Conservation (phyloP, 2,888 invertebrate species). For the Gari tellinella region DNA sequence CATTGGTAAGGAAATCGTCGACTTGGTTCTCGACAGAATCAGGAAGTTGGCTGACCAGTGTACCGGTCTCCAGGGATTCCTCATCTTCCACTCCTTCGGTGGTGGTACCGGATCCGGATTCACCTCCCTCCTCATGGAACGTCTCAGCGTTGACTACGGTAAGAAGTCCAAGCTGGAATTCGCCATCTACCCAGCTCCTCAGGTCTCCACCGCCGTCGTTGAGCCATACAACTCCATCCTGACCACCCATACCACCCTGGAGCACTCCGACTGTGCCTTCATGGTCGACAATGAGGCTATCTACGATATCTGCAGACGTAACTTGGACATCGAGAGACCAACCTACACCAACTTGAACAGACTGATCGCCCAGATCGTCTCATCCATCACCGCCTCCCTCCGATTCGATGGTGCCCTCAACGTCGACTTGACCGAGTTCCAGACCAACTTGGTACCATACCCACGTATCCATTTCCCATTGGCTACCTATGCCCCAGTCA, state of each 20-base stretch:
- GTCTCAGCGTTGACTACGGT: slow-evolving; percentile 79
- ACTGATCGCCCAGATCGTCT: slow-evolving; percentile 93
- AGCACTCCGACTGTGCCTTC: slow-evolving; percentile 85
- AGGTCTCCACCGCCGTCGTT: slow-evolving; percentile 91
- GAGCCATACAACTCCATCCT: slow-evolving; percentile 97
- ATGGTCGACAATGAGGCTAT: slow-evolving; percentile 98
- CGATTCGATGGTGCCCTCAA: slow-evolving; percentile 92
- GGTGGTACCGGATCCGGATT: slow-evolving; percentile 83
- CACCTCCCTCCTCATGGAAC: slow-evolving; percentile 82
- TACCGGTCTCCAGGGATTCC: slow-evolving; percentile 82
- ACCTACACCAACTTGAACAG: slow-evolving; percentile 95
- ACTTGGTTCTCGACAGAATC: slow-evolving; percentile 85
- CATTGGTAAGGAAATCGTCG: slow-evolving; percentile 92
- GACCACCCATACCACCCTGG: slow-evolving; percentile 80
- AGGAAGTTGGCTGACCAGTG: slow-evolving; percentile 84
- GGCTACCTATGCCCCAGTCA: slow-evolving; percentile 94
- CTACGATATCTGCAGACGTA: slow-evolving; percentile 89
- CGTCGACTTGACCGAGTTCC: slow-evolving; percentile 85
- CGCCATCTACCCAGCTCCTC: slow-evolving; percentile 89
- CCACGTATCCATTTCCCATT: slow-evolving; percentile 91
- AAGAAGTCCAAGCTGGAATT: slow-evolving; percentile 82
- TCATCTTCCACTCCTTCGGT: slow-evolving; percentile 82
- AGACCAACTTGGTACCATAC: slow-evolving; percentile 84
- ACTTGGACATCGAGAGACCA: slow-evolving; percentile 92
- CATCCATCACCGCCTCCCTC: slow-evolving; percentile 88